A percentile compares a stretch with the other conserved stretches of the same genome.
Conservation (phyloP, 1,140 invertebrate genomes). For the Ladona fulva region DNA sequence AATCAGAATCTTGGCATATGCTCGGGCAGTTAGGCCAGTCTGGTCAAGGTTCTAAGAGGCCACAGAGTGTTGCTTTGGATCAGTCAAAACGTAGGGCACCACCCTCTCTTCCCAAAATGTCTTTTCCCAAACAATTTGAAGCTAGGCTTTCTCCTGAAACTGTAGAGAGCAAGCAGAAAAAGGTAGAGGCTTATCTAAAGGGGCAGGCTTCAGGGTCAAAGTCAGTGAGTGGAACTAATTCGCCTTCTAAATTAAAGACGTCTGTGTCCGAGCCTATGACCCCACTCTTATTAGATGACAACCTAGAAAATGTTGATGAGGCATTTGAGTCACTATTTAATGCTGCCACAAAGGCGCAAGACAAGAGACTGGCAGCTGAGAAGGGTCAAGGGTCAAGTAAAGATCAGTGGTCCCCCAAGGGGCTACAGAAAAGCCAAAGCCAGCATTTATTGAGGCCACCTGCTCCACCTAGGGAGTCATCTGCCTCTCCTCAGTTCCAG, state of each 20-base stretch:
- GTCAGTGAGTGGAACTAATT: conserved; percentile 17
- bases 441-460: neutral
- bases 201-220: conserved; percentile 25
- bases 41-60: conserved; percentile 17
- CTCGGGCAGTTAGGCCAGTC: conserved; percentile 26
- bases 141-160: conserved; percentile 63
- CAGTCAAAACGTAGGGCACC: conserved; percentile 22
- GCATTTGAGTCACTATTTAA: conserved; percentile 35
- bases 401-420: neutral
- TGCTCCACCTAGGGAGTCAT: neutral
- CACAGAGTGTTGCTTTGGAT: conserved; percentile 29
- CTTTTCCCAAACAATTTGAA: conserved; percentile 63
- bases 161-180: conserved; percentile 60
- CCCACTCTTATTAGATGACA: conserved; percentile 23
- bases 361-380: neutral
- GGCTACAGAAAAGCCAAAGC: neutral
- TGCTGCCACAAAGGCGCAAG: conserved; percentile 24
- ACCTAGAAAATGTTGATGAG: conserved; percentile 36
- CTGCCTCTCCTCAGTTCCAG: conserved; percentile 20
- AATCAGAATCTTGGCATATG: conserved; percentile 74
- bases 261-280: conserved; percentile 25
- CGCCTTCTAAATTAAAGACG: conserved; percentile 21
- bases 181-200: conserved; percentile 68
- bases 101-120: conserved; percentile 29
- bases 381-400: neutral